Conservation (phyloP, 2,113 vertebrate genomes). For the Sialia sialis region DNA sequence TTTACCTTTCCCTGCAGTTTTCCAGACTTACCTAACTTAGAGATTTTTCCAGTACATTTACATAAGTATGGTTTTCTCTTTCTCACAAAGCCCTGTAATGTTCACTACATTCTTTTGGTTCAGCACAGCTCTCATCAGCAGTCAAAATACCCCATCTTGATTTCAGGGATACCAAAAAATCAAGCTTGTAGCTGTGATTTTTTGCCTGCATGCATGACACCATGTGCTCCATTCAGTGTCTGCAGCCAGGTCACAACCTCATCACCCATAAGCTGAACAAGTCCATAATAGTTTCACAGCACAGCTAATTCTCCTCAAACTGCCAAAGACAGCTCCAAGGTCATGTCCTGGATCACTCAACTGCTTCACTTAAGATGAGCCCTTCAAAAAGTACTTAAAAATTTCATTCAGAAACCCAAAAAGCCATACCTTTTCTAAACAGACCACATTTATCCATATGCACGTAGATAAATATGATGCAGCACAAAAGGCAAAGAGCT, state of each 20-base stretch:
- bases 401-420: not conserved
- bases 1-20: not conserved
- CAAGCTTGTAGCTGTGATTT: not conserved
- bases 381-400: not conserved
- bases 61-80: not conserved
- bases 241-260: not conserved
- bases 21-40: not conserved
- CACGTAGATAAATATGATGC: not conserved
- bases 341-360: not conserved
- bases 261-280: not conserved
- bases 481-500: not conserved
- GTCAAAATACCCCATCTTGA: not conserved
- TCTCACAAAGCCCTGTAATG: not conserved
- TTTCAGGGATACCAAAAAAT: not conserved
- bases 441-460: not conserved
- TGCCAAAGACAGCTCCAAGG: not conserved
- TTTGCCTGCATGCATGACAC: not conserved
- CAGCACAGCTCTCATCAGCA: not conserved
- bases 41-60: not conserved
- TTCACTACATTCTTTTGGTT: not conserved
- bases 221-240: not conserved
- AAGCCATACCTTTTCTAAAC: not conserved
- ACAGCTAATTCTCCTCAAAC: not conserved
- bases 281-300: not conserved
- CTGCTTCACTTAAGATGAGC: not conserved